Base-by-base conservation (phyloP, 2,113 vertebrate genomes). In the Phycodurus eques region DNA sequence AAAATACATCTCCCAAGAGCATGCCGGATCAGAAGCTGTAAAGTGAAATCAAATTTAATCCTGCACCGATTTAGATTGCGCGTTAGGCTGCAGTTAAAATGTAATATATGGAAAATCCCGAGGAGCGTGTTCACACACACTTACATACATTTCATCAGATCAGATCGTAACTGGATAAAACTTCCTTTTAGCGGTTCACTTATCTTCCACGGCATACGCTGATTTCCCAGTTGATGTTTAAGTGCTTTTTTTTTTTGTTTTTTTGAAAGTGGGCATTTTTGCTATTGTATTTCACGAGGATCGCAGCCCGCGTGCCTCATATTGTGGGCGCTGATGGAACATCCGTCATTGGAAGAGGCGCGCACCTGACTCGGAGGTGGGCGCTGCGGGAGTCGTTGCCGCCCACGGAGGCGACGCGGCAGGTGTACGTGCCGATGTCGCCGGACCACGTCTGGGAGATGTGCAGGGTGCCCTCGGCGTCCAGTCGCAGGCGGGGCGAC, bases 361-460 rank as follows among this genome's bases (percentile, higher is more conserved):
- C 53, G 0, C 56, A 99, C 98, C 96, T 95, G 93, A 99, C 96
- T 1, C 96, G 89, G 54, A 99, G 94, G 89, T 98, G 94, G 76
- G 98, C 95, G 2, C 89, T 97, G 80, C 91, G 95, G 0, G 98
- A 97, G 87, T 98, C 98, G 0, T 99, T 99, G 80, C 98, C 98
- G 1, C 97, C 98, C 0, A 95, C 93, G 0, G 98, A 99, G 60
- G 95, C 87, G 79, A 99, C 96, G 56, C 93, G 94, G 93, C 98
- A 99, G 88, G 94, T 95, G 91, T 99, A 99, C 3, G 94, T 98
- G 70, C 98, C 98, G 0, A 98, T 98, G 91, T 99, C 98, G 0
- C 98, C 98, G 0, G 98, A 99, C 98, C 97, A 99, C 2, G 98
- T 99, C 92, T 99, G 98, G 42, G 95, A 94, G 90, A 99, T 95